Conservation (phyloP, 53 echinoderm and acorn worm genomes). For the Temnopleurus reevesii region DNA sequence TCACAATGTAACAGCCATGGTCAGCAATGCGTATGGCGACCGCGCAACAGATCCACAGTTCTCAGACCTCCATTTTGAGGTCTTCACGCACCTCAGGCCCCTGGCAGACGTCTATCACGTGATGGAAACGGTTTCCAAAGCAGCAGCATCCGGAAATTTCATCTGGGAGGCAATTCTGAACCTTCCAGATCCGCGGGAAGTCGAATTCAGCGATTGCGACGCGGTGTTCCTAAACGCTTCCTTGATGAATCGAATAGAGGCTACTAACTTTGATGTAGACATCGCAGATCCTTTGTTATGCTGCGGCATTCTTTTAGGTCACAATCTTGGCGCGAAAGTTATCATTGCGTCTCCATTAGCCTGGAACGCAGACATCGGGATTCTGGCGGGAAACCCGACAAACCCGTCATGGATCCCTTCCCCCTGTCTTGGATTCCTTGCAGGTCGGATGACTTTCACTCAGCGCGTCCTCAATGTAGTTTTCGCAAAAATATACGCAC, state of each 20-base stretch:
- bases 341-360: slow-evolving; percentile 18
- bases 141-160: slow-evolving; percentile 10
- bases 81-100: slow-evolving; percentile 34
- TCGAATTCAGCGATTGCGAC: slow-evolving; percentile 60
- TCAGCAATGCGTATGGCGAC: slow-evolving; percentile 60
- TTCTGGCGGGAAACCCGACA: slow-evolving; percentile 52
- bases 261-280: slow-evolving; percentile 49
- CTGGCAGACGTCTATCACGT: slow-evolving; percentile 22
- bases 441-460: slow-evolving; percentile 59
- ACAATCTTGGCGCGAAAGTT: slow-evolving; percentile 23
- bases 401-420: slow-evolving; percentile 59
- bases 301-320: slow-evolving; percentile 55
- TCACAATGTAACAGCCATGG: slow-evolving; percentile 61
- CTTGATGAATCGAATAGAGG: slow-evolving; percentile 26
- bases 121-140: slow-evolving; percentile 16
- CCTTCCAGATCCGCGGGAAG: background rate
- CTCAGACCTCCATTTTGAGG: slow-evolving; percentile 28
- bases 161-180: slow-evolving; percentile 7
- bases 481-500: background rate
- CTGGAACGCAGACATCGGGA: slow-evolving; percentile 8
- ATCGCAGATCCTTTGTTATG: slow-evolving; percentile 59
- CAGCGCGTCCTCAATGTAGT: slow-evolving; percentile 61
- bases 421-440: background rate
- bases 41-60: slow-evolving; percentile 42
- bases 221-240: slow-evolving; percentile 25